These are phyloP conservation scores for Pyrgilauda ruficollis DNA, from an alignment of 2,113 vertebrate genomes.

Conservation along the genomic window DNA sequence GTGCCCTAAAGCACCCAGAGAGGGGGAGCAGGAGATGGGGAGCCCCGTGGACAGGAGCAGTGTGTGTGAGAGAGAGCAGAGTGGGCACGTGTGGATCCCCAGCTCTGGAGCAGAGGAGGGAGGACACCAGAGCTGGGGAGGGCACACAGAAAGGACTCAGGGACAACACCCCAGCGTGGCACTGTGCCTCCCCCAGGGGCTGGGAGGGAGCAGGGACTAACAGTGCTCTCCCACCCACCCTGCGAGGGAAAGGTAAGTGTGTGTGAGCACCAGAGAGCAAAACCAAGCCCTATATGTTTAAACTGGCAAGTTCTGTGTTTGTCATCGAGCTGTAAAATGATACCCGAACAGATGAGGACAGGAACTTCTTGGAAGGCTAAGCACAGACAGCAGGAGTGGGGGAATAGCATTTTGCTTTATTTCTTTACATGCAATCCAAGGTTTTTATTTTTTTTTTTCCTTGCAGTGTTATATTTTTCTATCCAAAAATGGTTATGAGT, in stretches of 20 bases:
- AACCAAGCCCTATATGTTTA: slow-evolving; percentile 38
- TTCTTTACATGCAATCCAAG: slow-evolving; percentile 61
- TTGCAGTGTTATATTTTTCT: slow-evolving; percentile 31
- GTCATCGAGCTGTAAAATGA: slow-evolving; percentile 57
- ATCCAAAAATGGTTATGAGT: slow-evolving; percentile 42
- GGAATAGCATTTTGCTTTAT: slow-evolving; percentile 59
- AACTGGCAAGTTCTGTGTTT: slow-evolving; percentile 61
- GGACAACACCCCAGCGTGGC: rapidly evolving
- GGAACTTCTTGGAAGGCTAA: slow-evolving; percentile 61
- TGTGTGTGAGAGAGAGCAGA: not conserved
- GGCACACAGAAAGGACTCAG: rapidly evolving
- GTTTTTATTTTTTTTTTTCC: not conserved
- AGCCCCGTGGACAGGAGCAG: rapidly evolving
- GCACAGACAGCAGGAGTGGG: slow-evolving; percentile 59
- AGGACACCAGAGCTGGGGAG: not conserved
- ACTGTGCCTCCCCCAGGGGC: not conserved
- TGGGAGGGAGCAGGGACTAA: rapidly evolving
- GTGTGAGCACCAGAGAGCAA: not conserved
- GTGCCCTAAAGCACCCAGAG: too few species aligned
- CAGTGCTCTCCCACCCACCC: not conserved
- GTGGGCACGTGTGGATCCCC: not conserved
- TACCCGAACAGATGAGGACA: slow-evolving; percentile 60
- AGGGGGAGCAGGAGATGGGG: not conserved
- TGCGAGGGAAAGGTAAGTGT: not conserved
- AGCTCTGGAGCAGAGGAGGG: not conserved